These are phyloP conservation scores for Lampris megalopsis DNA, from an alignment of 2,113 vertebrate genomes.

Conservation along the genomic window DNA sequence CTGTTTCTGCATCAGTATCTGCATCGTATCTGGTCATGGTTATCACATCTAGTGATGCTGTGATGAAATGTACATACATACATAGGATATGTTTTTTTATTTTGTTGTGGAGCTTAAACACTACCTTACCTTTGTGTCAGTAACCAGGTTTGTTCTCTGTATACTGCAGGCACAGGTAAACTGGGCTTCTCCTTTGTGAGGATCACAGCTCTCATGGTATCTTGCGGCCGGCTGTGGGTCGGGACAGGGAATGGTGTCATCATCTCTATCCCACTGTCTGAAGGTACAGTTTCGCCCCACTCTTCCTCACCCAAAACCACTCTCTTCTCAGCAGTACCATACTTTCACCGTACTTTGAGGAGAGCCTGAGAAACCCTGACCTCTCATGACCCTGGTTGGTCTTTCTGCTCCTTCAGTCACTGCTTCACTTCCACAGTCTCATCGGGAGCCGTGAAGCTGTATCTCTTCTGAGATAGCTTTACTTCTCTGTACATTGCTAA, in stretches of 20 bases:
- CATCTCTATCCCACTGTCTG: conserved; percentile 97
- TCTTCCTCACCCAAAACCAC: too few species aligned
- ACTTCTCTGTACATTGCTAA: background rate
- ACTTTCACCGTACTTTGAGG: background rate
- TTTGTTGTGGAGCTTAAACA: background rate
- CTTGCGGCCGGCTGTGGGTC: conserved; percentile 96
- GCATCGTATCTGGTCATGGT: too few species aligned
- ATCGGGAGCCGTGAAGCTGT: background rate
- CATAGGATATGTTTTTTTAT: too few species aligned
- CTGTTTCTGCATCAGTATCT: too few species aligned
- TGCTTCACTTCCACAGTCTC: background rate
- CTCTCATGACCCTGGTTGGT: too few species aligned
- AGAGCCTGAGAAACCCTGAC: too few species aligned
- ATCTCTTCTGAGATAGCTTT: background rate
- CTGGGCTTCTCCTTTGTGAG: conserved; percentile 98
- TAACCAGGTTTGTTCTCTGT: background rate
- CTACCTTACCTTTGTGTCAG: background rate
- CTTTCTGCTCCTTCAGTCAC: background rate
- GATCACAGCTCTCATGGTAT: conserved; percentile 95
- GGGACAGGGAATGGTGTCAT: conserved; percentile 98
- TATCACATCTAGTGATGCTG: too few species aligned
- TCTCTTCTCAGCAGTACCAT: background rate
- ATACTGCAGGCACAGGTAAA: conserved; percentile 91
- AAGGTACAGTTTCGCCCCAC: conserved; percentile 81
- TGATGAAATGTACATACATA: too few species aligned